These are phyloP conservation scores for Atta cephalotes DNA, from an alignment of 1,140 invertebrate species.

Conservation along the genomic window DNA sequence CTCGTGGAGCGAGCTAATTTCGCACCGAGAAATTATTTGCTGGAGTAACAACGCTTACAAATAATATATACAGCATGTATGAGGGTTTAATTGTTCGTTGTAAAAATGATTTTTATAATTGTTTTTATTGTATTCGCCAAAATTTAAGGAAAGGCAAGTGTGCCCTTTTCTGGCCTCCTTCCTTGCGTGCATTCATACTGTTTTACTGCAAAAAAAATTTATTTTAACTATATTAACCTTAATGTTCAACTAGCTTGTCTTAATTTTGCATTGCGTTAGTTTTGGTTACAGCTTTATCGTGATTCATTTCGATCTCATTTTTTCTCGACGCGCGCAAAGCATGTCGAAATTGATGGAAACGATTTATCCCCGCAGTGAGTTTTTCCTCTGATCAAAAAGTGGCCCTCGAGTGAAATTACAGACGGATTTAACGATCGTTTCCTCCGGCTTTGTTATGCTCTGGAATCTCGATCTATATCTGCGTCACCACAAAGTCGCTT, in stretches of 20 bases:
- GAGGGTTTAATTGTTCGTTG: too few species aligned
- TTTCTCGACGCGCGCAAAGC: neutral
- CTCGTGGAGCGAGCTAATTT: constrained; percentile 27
- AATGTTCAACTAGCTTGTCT: neutral
- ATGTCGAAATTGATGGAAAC: constrained; percentile 59
- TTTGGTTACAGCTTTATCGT: neutral
- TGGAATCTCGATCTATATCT: constrained; percentile 68
- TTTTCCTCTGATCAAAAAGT: constrained; percentile 71
- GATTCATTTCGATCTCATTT: neutral
- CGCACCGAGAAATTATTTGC: constrained; percentile 11
- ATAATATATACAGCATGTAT: neutral
- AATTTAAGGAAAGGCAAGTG: too few species aligned
- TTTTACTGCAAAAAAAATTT: neutral
- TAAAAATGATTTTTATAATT: too few species aligned
- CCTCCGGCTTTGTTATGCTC: constrained; percentile 72
- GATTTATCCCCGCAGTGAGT: constrained; percentile 61
- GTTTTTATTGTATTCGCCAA: too few species aligned
- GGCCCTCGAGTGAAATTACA: constrained; percentile 62
- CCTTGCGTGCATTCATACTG: too few species aligned
- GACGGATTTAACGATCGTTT: constrained; percentile 75
- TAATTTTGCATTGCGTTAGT: neutral
- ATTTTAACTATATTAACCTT: neutral
- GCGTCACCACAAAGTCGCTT: constrained; percentile 20
- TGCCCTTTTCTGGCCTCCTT: too few species aligned
- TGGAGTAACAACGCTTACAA: neutral